Percentiles rank a stretch among this genome's conserved stretches.
phyloP scores from a whole-genome alignment of 2,888 invertebrate species.

The Trisateles emortualis region DNA sequence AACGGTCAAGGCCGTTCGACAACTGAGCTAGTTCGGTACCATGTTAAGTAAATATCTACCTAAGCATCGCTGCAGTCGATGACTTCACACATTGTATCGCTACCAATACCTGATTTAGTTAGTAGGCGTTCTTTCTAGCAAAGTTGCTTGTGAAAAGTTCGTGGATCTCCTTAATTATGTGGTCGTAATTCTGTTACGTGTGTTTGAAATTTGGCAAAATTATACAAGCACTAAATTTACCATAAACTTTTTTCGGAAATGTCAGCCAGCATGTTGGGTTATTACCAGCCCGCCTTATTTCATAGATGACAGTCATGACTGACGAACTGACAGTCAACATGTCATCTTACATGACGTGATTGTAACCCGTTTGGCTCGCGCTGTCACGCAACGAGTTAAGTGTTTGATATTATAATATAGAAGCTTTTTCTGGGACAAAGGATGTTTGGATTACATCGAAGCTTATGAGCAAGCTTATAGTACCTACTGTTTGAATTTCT shows the following conservation, averaged over 20 bases:
- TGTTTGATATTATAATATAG: conserved; percentile 20
- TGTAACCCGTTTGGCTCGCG: conserved; percentile 5
- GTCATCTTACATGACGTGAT: conserved; percentile 23
- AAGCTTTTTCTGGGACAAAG: conserved; percentile 1
- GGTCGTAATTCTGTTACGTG: too few species aligned
- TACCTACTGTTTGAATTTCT: not conserved
- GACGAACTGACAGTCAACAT: conserved; percentile 12
- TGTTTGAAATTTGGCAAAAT: not conserved
- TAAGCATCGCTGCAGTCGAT: too few species aligned
- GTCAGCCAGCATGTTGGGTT: conserved; percentile 3
- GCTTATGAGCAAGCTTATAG: too few species aligned
- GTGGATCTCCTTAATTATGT: too few species aligned
- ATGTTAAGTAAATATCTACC: too few species aligned
- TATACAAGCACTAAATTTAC: too few species aligned
- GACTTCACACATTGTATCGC: too few species aligned
- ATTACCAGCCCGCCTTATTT: not conserved
- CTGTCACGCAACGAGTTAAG: conserved; percentile 16
- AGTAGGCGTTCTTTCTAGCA: too few species aligned
- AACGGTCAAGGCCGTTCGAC: too few species aligned
- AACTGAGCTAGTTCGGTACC: too few species aligned
- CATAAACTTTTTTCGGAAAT: not conserved
- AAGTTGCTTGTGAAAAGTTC: too few species aligned
- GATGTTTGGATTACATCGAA: conserved; percentile 6
- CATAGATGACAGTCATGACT: conserved; percentile 8
- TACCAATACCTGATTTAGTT: too few species aligned